Conservation (phyloP, 1,140 invertebrate genomes). For the Drosophila baimaii region DNA sequence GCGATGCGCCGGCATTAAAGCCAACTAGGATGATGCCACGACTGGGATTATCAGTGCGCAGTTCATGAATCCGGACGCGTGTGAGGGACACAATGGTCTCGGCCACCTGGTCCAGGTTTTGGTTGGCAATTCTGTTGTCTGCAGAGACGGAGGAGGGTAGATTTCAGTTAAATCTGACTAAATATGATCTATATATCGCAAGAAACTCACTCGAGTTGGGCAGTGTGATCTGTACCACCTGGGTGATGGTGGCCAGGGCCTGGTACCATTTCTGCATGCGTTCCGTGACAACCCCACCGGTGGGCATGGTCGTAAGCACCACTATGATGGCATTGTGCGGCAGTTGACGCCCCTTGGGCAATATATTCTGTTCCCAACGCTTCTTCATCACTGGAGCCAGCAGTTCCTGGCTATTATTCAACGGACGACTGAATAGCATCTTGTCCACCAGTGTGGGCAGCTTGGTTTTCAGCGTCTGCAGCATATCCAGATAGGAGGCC, state of each 20-base stretch:
- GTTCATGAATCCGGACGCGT: slow-evolving; percentile 89
- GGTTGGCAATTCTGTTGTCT: slow-evolving; percentile 68
- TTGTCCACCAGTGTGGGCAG: slow-evolving; percentile 91
- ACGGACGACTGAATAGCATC: slow-evolving; percentile 87
- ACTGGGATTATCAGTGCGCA: slow-evolving; percentile 88
- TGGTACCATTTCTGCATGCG: slow-evolving; percentile 89
- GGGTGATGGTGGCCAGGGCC: slow-evolving; percentile 88
- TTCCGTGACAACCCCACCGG: slow-evolving; percentile 85
- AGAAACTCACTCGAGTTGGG: slow-evolving; percentile 78
- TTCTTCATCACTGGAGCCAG: slow-evolving; percentile 89
- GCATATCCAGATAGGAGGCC: slow-evolving; percentile 91
- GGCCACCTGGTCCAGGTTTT: slow-evolving; percentile 78
- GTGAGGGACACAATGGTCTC: slow-evolving; percentile 90
- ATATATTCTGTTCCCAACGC: slow-evolving; percentile 89
- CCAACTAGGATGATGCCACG: slow-evolving; percentile 91
- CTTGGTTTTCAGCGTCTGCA: slow-evolving; percentile 91
- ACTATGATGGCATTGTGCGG: slow-evolving; percentile 90
- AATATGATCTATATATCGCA: too few species aligned
- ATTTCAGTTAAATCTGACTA: too few species aligned
- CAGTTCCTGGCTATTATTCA: slow-evolving; percentile 85
- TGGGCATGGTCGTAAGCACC: slow-evolving; percentile 87
- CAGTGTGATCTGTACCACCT: slow-evolving; percentile 88
- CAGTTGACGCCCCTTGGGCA: slow-evolving; percentile 86
- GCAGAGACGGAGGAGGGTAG: background rate
- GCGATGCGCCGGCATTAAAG: slow-evolving; percentile 89